Conservation (phyloP, 2,113 vertebrate species). For the Dipodomys stephensi region DNA sequence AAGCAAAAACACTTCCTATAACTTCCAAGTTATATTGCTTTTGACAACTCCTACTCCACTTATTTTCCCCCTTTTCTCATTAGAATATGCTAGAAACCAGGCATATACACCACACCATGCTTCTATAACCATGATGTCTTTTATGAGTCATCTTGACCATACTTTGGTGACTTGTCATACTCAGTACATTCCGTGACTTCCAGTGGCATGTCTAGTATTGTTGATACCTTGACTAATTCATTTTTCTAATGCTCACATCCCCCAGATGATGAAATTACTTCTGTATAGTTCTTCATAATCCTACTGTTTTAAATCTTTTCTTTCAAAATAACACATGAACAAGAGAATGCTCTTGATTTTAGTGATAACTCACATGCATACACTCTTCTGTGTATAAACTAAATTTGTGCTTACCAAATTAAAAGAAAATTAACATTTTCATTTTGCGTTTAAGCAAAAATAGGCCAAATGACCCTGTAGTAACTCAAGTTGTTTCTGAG, state of each 20-base stretch:
- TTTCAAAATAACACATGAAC: conserved; percentile 23
- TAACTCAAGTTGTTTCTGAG: conserved; percentile 16
- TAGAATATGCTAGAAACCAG: neutral
- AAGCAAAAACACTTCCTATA: neutral
- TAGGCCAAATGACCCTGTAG: neutral
- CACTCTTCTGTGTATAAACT: neutral
- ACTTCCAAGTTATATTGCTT: conserved; percentile 5
- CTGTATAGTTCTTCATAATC: neutral
- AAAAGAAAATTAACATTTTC: neutral
- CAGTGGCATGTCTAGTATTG: conserved; percentile 11
- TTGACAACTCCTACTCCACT: neutral
- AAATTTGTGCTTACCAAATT: neutral
- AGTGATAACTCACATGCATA: neutral
- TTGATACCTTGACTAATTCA: neutral
- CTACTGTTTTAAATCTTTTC: neutral
- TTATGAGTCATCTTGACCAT: conserved; percentile 24
- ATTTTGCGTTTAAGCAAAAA: conserved; percentile 34
- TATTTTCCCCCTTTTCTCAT: neutral
- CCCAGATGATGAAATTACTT: conserved; percentile 13
- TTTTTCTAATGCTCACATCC: neutral
- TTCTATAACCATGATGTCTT: neutral
- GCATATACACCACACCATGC: neutral
- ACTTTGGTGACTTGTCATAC: conserved; percentile 1
- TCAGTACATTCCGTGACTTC: conserved; percentile 16
- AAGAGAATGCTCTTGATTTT: neutral